Conservation (phyloP, 2,113 vertebrate genomes). For the Setophaga coronata region DNA sequence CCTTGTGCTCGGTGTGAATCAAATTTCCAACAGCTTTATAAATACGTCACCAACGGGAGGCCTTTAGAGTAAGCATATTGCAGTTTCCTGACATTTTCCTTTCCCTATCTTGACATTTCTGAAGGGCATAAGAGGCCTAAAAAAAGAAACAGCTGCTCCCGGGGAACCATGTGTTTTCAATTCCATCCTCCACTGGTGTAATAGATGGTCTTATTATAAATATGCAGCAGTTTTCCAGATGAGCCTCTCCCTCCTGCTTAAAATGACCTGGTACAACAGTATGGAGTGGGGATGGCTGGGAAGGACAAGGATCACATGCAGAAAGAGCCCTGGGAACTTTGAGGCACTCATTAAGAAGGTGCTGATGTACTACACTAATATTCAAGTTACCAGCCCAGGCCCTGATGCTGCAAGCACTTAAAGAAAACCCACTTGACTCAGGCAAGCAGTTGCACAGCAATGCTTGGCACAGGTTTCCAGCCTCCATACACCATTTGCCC, state of each 20-base stretch:
- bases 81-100: conserved; percentile 75
- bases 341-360: background rate
- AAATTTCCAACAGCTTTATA: conserved; percentile 57
- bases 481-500: background rate
- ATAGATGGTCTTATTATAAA: conserved; percentile 52
- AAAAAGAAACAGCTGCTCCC: conserved; percentile 60
- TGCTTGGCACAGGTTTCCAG: conserved; percentile 22
- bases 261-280: background rate
- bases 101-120: conserved; percentile 74
- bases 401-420: background rate
- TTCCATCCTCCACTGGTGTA: conserved; percentile 39
- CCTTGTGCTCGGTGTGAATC: background rate
- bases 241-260: background rate
- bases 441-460: background rate
- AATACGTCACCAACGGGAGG: conserved; percentile 40
- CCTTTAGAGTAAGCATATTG: conserved; percentile 54
- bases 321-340: background rate
- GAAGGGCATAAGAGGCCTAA: conserved; percentile 69
- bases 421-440: conserved; percentile 11
- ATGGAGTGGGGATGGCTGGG: background rate
- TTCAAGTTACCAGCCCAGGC: background rate
- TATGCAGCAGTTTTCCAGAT: conserved; percentile 35
- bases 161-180: conserved; percentile 73
- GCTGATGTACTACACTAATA: background rate
- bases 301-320: background rate